phyloP scores from a whole-genome alignment of 2,888 invertebrate species.

The Abrostola tripartita region DNA sequence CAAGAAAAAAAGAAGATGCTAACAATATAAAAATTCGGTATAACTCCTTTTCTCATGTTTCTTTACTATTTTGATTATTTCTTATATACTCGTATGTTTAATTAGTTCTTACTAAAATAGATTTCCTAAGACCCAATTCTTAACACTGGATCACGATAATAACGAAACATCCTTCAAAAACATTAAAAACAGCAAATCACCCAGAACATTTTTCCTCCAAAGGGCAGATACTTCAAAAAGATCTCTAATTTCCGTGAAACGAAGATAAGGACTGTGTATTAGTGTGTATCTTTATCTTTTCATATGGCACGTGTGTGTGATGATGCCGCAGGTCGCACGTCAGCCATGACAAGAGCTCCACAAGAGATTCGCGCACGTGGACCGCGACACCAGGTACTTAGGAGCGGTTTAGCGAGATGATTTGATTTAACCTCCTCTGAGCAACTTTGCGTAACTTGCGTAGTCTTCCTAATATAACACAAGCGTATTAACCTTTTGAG shows the following conservation, averaged over 20 bases:
- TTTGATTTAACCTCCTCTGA: slow-evolving; percentile 18
- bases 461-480: background rate
- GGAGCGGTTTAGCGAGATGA: slow-evolving; percentile 63
- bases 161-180: slow-evolving; percentile 18
- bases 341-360: slow-evolving; percentile 80
- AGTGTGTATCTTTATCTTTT: background rate
- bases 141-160: slow-evolving; percentile 22
- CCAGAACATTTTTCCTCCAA: slow-evolving; percentile 12
- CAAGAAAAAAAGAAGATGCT: background rate
- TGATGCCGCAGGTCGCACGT: slow-evolving; percentile 84
- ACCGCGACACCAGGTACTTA: slow-evolving; percentile 70
- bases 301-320: slow-evolving; percentile 17
- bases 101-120: background rate
- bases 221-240: background rate
- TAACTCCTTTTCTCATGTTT: slow-evolving; percentile 12
- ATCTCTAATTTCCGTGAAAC: background rate
- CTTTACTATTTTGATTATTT: slow-evolving; percentile 25
- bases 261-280: slow-evolving; percentile 10
- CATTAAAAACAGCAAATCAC: slow-evolving; percentile 2
- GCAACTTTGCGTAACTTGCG: slow-evolving; percentile 2
- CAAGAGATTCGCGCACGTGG: slow-evolving; percentile 80
- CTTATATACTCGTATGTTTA: background rate
- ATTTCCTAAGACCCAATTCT: background rate
- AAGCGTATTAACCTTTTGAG: too few species aligned
- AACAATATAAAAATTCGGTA: background rate